Evolutionary conservation across 2,797 vertebrate genomes (phyloP).

Genomic region (Acestrorhynchus altus): DNA sequence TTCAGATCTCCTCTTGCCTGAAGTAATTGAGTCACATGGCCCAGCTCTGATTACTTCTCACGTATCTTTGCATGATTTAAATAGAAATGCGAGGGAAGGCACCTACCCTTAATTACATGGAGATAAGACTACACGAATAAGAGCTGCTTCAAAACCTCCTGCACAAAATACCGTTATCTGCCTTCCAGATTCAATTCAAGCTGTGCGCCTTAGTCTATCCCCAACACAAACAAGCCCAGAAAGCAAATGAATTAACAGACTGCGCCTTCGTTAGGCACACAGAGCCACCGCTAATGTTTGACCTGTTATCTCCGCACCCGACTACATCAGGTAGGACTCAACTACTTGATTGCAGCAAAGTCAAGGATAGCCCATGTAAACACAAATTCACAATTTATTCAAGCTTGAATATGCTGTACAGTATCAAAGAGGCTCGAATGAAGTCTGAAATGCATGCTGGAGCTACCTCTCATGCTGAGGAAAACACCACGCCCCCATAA

Average conservation of each 20-base stretch:
- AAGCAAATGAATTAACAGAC: conserved; percentile 2
- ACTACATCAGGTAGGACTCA: conserved; percentile 33
- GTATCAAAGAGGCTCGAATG: conserved; percentile 50
- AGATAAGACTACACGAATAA: conserved; percentile 74
- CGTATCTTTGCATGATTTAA: conserved; percentile 59
- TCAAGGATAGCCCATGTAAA: conserved; percentile 41
- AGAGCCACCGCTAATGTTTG: conserved; percentile 6
- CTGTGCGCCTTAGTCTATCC: conserved; percentile 44
- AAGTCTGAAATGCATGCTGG: conserved; percentile 39
- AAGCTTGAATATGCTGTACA: conserved; percentile 49
- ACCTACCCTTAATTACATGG: conserved; percentile 74
- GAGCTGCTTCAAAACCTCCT: conserved; percentile 72
- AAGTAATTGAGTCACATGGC: conserved; percentile 52
- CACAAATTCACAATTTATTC: conserved; percentile 53
- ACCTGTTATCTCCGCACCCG: conserved; percentile 16
- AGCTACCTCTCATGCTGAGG: conserved; percentile 19
- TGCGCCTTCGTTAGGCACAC: background rate
- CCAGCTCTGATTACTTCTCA: conserved; percentile 51
- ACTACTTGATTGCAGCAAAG: conserved; percentile 35
- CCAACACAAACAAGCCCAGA: conserved; percentile 18
- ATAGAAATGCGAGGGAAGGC: conserved; percentile 55
- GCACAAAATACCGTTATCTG: conserved; percentile 66
- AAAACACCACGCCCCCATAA: conserved; percentile 2
- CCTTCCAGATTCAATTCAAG: conserved; percentile 56
- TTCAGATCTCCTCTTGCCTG: conserved; percentile 52